Conservation (phyloP, 2,113 vertebrate genomes). For the Perca fluviatilis region DNA sequence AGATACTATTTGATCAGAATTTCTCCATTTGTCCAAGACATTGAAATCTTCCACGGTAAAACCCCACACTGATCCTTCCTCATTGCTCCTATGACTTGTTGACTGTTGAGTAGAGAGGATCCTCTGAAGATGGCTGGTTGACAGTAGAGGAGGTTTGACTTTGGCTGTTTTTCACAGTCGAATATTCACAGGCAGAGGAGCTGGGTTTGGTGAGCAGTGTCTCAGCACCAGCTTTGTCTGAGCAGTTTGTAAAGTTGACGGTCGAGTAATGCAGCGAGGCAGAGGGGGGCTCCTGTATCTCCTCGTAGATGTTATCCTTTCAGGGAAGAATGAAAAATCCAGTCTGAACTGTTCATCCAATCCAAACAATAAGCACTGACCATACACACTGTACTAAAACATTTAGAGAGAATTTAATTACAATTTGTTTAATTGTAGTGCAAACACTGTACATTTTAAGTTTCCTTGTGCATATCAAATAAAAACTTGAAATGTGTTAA, state of each 20-base stretch:
- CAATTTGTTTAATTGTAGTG: background rate
- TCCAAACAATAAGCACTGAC: background rate
- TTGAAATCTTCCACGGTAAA: too few species aligned
- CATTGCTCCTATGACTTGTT: background rate
- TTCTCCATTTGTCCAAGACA: too few species aligned
- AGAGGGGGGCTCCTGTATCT: constrained; percentile 15
- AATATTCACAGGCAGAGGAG: constrained; percentile 30
- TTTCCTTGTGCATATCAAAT: background rate
- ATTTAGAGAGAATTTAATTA: background rate
- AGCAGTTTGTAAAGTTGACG: constrained; percentile 8
- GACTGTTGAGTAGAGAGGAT: constrained; percentile 18
- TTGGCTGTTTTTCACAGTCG: background rate
- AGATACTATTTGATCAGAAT: too few species aligned
- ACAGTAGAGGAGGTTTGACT: background rate
- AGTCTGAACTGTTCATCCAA: background rate
- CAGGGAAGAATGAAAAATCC: background rate
- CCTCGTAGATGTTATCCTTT: constrained; percentile 45
- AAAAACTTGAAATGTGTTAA: background rate
- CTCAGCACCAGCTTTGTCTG: background rate
- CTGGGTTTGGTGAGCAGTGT: background rate
- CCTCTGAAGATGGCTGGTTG: background rate
- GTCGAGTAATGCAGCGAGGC: constrained; percentile 6
- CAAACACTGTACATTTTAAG: background rate
- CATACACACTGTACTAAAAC: background rate
- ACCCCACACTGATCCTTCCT: background rate